Evolutionary conservation across 2,797 vertebrate genomes (phyloP), one percentile per base, ranked within the genome.

Genomic region (Thripadectes ignobilis): DNA sequence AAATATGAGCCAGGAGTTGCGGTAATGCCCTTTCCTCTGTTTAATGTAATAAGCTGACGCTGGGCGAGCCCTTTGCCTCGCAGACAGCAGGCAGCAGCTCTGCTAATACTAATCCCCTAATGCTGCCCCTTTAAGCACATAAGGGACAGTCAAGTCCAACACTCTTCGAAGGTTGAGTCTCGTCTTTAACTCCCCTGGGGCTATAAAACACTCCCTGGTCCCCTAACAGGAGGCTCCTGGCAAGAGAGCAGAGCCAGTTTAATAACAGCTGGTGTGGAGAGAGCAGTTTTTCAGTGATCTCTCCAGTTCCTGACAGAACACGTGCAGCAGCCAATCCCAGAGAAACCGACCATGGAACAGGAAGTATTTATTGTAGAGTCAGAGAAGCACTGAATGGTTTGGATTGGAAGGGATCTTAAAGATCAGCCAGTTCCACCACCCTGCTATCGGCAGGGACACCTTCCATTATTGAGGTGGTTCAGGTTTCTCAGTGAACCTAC

Each of bases 1-100:
- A 89, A 89, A 49, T 12, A 23, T 17, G 94, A 91, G 81, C 74
- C 75, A n/a, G 84, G 14, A 82, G 88, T 71, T 62, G 30, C 21
- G 32, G 52, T 36, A 29, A 69, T 67, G 67, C 36, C 74, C 81
- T 95, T 93, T 41, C 78, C 89, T 75, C 92, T 26, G 10, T 59
- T 41, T 59, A 58, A 77, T 24, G 92, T 3, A 52, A 92, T 16
- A 22, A 78, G 55, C 72, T 34, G 43, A 67, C 83, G 27, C 94
- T 43, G 92, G 88, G 93, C 43, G 8, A 93, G 21, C 88, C 54
- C 68, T 84, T 4, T 0, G 14, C 76, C 88, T 49, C 1, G 39
- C 85, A 84, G 74, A 55, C 62, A 75, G 48, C 85, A 79, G 68
- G 62, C 55, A 75, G 48, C 85, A 32, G 81, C 88, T 57, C 48